Evolutionary conservation across 2,888 invertebrate species (phyloP).

Genomic region (Drosophila borealis): DNA sequence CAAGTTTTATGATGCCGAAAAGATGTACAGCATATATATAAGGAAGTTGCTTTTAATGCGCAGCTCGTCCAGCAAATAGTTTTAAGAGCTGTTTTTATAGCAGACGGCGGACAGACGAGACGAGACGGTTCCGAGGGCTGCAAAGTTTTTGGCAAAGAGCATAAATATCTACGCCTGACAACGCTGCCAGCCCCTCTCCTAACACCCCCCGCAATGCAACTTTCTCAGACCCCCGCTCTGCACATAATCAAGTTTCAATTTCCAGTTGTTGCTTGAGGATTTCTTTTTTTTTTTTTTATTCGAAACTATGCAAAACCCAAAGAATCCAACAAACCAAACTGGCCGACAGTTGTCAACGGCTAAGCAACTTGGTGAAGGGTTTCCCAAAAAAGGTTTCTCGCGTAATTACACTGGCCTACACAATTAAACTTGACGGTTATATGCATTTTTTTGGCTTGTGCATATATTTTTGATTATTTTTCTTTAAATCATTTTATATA

Average conservation of each 20-base stretch:
- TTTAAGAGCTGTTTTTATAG: constrained; percentile 47
- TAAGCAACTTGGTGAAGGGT: constrained; percentile 40
- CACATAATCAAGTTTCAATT: constrained; percentile 84
- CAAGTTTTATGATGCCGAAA: constrained; percentile 67
- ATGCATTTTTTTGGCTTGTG: too few relatives aligned
- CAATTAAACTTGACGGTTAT: too few relatives aligned
- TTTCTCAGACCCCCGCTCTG: constrained; percentile 69
- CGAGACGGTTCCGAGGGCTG: constrained; percentile 37
- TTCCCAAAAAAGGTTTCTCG: constrained; percentile 27
- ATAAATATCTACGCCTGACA: constrained; percentile 71
- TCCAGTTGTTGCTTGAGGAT: constrained; percentile 65
- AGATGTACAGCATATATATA: constrained; percentile 57
- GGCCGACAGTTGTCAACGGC: constrained; percentile 72
- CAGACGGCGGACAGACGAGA: constrained; percentile 28
- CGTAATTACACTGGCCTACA: constrained; percentile 55
- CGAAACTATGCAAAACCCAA: constrained; percentile 58
- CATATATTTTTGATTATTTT: too few relatives aligned
- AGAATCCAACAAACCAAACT: constrained; percentile 43
- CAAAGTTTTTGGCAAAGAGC: constrained; percentile 76
- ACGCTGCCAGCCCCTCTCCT: constrained; percentile 31
- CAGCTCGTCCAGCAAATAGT: constrained; percentile 61
- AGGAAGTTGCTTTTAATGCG: constrained; percentile 63
- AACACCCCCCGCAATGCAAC: constrained; percentile 37
- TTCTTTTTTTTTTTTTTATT: constrained; percentile 8
- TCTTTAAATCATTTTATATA: too few relatives aligned